phyloP scores from a whole-genome alignment of 2,888 invertebrate species.

The Cinara cedri region DNA sequence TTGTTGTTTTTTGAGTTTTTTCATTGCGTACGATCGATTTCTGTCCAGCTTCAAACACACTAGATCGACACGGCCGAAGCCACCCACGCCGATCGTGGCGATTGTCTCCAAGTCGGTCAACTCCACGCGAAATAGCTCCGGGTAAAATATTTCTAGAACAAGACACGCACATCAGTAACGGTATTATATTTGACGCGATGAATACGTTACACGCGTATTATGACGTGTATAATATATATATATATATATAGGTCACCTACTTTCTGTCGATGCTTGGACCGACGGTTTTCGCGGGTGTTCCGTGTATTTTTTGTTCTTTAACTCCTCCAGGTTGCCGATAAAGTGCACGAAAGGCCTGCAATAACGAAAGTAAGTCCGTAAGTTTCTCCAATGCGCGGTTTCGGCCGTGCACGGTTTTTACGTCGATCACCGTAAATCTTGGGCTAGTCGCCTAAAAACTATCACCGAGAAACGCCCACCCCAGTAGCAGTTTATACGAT shows the following conservation, averaged over 20 bases:
- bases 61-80: conserved; percentile 74
- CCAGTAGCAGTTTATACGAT: too few species aligned
- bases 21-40: conserved; percentile 70
- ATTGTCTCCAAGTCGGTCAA: conserved; percentile 69
- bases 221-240: not conserved
- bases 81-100: conserved; percentile 74
- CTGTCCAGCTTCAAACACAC: conserved; percentile 65
- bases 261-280: conserved; percentile 7
- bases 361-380: too few species aligned
- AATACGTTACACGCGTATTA: too few species aligned
- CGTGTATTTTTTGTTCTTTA: conserved; percentile 77
- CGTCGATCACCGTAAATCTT: too few species aligned
- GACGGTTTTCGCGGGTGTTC: conserved; percentile 65
- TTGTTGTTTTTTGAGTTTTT: conserved; percentile 76
- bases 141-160: conserved; percentile 33
- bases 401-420: too few species aligned
- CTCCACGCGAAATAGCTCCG: conserved; percentile 53
- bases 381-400: too few species aligned
- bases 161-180: not conserved
- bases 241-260: not conserved
- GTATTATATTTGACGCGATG: not conserved
- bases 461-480: too few species aligned
- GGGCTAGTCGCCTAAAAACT: too few species aligned
- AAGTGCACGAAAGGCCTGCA: conserved; percentile 71
- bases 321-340: conserved; percentile 77